A percentile compares a stretch with the other conserved stretches of the same genome.
Evolutionary conservation across 2,888 invertebrate genomes (phyloP).

Genomic region (Baccha elongata): DNA sequence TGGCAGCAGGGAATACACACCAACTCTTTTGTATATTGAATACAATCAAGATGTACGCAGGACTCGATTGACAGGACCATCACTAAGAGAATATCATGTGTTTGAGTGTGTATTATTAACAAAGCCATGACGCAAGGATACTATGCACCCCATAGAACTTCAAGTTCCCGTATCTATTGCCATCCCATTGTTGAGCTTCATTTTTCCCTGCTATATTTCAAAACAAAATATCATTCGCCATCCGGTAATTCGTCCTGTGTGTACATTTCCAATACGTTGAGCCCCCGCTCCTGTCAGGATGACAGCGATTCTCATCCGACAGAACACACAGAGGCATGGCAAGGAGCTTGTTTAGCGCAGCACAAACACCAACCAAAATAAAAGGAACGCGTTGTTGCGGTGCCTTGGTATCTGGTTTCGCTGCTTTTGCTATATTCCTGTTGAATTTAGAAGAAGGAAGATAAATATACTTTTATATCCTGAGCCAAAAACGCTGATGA

Average conservation of each 20-base stretch:
- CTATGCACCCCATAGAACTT: slow-evolving; percentile 50
- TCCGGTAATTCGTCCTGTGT: slow-evolving; percentile 62
- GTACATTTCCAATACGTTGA: slow-evolving; percentile 44
- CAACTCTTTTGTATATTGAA: slow-evolving; percentile 39
- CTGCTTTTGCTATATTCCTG: slow-evolving; percentile 21
- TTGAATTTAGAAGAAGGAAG: slow-evolving; percentile 48
- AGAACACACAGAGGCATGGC: slow-evolving; percentile 15
- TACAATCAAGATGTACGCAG: slow-evolving; percentile 60
- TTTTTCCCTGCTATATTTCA: slow-evolving; percentile 40
- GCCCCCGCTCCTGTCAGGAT: slow-evolving; percentile 53
- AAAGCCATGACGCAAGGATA: neutral
- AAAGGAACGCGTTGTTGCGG: slow-evolving; percentile 40
- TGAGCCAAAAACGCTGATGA: slow-evolving; percentile 72
- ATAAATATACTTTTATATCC: slow-evolving; percentile 67
- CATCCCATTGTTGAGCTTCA: slow-evolving; percentile 54
- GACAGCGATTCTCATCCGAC: slow-evolving; percentile 49
- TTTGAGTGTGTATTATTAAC: slow-evolving; percentile 33
- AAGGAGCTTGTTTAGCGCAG: slow-evolving; percentile 60
- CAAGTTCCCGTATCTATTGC: slow-evolving; percentile 33
- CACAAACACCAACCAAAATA: slow-evolving; percentile 1
- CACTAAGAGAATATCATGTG: slow-evolving; percentile 51
- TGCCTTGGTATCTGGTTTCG: slow-evolving; percentile 69
- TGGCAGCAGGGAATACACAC: slow-evolving; percentile 32
- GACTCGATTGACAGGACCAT: slow-evolving; percentile 50
- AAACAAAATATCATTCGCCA: slow-evolving; percentile 69